A percentile compares a stretch with the other conserved stretches of the same genome.
phyloP scores from a whole-genome alignment of 2,888 invertebrate species.

The Drosophila fulvimacula region DNA sequence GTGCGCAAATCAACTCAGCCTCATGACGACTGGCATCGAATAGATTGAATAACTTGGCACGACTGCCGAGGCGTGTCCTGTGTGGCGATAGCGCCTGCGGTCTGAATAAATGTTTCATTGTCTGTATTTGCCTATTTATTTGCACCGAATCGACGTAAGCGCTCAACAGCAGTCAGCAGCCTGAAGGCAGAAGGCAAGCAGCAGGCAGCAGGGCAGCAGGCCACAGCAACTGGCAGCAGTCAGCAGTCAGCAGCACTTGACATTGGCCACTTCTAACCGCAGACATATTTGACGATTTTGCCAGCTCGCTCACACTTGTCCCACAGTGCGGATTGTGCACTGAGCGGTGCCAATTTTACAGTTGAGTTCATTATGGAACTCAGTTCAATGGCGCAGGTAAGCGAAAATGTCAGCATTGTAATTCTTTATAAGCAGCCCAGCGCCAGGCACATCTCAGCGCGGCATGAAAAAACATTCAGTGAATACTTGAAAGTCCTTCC shows the following conservation, averaged over 20 bases:
- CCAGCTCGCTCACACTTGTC: background rate
- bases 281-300: slow-evolving; percentile 57
- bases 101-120: slow-evolving; percentile 57
- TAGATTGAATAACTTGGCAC: slow-evolving; percentile 65
- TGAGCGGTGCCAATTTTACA: slow-evolving; percentile 55
- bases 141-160: slow-evolving; percentile 46
- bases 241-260: slow-evolving; percentile 11
- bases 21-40: slow-evolving; percentile 53
- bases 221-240: background rate
- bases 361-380: slow-evolving; percentile 70
- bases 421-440: slow-evolving; percentile 47
- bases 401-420: slow-evolving; percentile 45
- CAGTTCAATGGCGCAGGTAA: slow-evolving; percentile 61
- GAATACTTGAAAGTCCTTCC: slow-evolving; percentile 2
- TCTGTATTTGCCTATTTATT: slow-evolving; percentile 70
- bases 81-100: slow-evolving; percentile 26
- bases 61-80: slow-evolving; percentile 1
- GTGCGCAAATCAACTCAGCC: slow-evolving; percentile 53
- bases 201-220: background rate
- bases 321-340: slow-evolving; percentile 38
- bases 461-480: slow-evolving; percentile 4
- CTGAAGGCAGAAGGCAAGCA: background rate
- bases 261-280: slow-evolving; percentile 50
- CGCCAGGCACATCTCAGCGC: background rate
- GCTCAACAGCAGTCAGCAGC: slow-evolving; percentile 15